These are phyloP conservation scores for Bothrops jararaca DNA, from an alignment of 2,113 vertebrate species.

Conservation along the genomic window DNA sequence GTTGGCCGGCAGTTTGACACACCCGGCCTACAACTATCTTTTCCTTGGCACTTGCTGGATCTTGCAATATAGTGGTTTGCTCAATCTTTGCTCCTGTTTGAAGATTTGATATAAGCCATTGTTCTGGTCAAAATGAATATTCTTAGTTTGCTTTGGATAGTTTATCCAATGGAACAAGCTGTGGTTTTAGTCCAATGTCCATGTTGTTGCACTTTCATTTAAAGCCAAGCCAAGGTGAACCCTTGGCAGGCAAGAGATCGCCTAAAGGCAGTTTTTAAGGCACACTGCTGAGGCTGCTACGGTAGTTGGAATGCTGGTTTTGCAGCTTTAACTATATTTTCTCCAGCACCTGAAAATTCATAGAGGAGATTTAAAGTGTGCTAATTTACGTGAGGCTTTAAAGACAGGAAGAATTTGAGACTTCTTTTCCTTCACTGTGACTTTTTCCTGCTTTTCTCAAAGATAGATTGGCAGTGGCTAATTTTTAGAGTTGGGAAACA, in stretches of 20 bases:
- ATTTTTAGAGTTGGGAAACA: not conserved
- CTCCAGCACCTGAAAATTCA: not conserved
- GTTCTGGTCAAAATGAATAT: not conserved
- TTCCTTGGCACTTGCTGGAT: not conserved
- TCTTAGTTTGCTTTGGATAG: not conserved
- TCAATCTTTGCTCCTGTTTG: not conserved
- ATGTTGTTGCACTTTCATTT: not conserved
- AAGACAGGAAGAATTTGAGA: not conserved
- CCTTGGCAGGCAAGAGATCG: not conserved
- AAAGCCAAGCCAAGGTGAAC: not conserved
- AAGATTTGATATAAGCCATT: not conserved
- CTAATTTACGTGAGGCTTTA: not conserved
- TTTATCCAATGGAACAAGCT: not conserved
- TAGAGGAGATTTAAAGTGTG: not conserved
- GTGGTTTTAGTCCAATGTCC: not conserved
- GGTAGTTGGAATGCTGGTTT: not conserved
- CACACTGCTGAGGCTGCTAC: not conserved
- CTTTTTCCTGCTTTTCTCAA: not conserved
- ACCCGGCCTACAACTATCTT: not conserved
- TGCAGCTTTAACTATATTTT: not conserved
- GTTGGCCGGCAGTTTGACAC: too few relatives aligned
- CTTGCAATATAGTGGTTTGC: not conserved
- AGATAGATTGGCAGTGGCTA: not conserved
- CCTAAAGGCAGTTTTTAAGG: not conserved
- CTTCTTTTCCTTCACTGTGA: not conserved